These are phyloP conservation scores for Calvadosia cruxmelitensis DNA, from an alignment of 30 jellyfish, hydroid and myxozoan species.

Conservation along the genomic window DNA sequence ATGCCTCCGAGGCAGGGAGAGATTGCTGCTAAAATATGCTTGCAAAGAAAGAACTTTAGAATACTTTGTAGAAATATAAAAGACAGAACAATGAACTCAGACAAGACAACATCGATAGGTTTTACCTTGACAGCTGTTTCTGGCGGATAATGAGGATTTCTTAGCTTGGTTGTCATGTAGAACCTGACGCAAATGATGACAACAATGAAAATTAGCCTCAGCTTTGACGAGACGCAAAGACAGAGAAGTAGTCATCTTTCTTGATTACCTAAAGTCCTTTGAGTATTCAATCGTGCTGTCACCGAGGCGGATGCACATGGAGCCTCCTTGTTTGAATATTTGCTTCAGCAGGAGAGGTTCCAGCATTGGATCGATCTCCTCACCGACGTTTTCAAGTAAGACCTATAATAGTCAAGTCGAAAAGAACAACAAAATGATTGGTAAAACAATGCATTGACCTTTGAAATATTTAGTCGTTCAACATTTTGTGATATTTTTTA, in stretches of 20 bases:
- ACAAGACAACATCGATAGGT: neutral
- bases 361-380: slow-evolving; percentile 86
- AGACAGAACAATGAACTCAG: neutral
- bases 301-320: slow-evolving; percentile 91
- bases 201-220: neutral
- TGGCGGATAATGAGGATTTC: slow-evolving; percentile 98
- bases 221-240: too few relatives aligned
- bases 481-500: too few relatives aligned
- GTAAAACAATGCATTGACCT: too few relatives aligned
- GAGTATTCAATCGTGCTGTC: slow-evolving; percentile 96
- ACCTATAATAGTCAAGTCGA: slow-evolving; percentile 38
- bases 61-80: neutral
- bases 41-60: neutral
- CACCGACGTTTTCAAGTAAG: slow-evolving; percentile 87
- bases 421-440: too few relatives aligned
- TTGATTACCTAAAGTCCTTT: slow-evolving; percentile 78
- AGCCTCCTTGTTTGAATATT: slow-evolving; percentile 91
- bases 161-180: slow-evolving; percentile 89
- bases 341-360: slow-evolving; percentile 92
- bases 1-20: too few relatives aligned
- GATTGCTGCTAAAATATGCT: too few relatives aligned
- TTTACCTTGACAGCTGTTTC: slow-evolving; percentile 95
- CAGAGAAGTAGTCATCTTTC: too few relatives aligned
- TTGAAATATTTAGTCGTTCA: too few relatives aligned
- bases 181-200: slow-evolving; percentile 30